Percentiles rank a stretch among this genome's conserved stretches.
Conservation (phyloP, 2,888 invertebrate species). For the Sceliomorpha sp. region DNA sequence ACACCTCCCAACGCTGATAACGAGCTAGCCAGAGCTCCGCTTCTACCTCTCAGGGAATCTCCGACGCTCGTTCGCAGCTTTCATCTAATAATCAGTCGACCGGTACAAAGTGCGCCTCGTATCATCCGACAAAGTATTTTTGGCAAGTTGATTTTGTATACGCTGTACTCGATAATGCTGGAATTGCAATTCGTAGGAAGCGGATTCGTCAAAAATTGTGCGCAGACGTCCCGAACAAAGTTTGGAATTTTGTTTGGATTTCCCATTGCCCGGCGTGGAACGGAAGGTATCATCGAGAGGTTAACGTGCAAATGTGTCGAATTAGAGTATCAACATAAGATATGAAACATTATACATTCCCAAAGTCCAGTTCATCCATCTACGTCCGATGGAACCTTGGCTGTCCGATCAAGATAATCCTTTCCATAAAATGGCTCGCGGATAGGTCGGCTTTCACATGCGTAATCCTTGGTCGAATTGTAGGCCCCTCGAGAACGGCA, state of each 20-base stretch:
- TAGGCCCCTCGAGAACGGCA: conserved; percentile 22
- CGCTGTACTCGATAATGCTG: too few relatives aligned
- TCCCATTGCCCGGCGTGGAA: too few relatives aligned
- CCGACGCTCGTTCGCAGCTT: conserved; percentile 31
- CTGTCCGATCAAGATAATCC: conserved; percentile 36
- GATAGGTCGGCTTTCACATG: conserved; percentile 23
- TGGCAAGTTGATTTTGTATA: conserved; percentile 23
- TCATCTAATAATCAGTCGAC: conserved; percentile 41
- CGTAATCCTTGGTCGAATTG: conserved; percentile 21
- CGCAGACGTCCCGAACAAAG: too few relatives aligned
- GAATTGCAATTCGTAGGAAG: too few relatives aligned
- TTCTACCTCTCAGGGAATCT: conserved; percentile 46
- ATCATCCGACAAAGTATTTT: conserved; percentile 19
- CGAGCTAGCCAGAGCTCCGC: conserved; percentile 76
- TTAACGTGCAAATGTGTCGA: too few relatives aligned
- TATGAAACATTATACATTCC: conserved; percentile 17
- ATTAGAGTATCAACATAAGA: conserved; percentile 5
- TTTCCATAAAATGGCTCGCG: conserved; percentile 32
- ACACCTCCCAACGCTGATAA: conserved; percentile 76
- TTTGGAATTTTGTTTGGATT: too few relatives aligned
- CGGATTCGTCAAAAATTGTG: background rate
- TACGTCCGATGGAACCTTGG: conserved; percentile 24
- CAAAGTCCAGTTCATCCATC: conserved; percentile 17
- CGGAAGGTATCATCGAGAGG: background rate
- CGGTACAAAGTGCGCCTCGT: conserved; percentile 30